Evolutionary conservation across 53 echinoderm and acorn worm genomes (phyloP).

Genomic region (Stichopus horrens): DNA sequence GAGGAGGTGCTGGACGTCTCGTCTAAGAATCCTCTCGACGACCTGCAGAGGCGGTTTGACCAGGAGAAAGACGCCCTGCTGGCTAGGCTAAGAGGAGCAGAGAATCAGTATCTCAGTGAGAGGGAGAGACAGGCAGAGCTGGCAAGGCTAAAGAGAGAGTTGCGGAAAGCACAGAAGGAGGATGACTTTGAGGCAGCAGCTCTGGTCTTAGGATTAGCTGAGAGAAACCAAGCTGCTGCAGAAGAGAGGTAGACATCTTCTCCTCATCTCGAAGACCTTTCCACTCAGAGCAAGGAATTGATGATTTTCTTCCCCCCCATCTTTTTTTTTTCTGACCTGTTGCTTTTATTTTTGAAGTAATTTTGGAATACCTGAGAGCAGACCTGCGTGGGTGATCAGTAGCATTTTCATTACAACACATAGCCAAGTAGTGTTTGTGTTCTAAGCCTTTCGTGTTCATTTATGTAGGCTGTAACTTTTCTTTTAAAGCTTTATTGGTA

Average conservation of each 20-base stretch:
- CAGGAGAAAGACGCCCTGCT: slow-evolving; percentile 80
- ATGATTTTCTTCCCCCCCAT: too few relatives aligned
- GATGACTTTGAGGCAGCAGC: slow-evolving; percentile 85
- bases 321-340: too few relatives aligned
- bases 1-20: slow-evolving; percentile 37
- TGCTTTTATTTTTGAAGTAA: too few relatives aligned
- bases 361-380: too few relatives aligned
- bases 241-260: slow-evolving; percentile 65
- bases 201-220: slow-evolving; percentile 88
- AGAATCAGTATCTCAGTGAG: slow-evolving; percentile 85
- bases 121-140: slow-evolving; percentile 90
- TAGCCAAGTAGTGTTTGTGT: too few relatives aligned
- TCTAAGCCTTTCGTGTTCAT: too few relatives aligned
- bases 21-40: slow-evolving; percentile 56
- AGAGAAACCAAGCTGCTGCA: slow-evolving; percentile 81
- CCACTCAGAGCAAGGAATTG: too few relatives aligned
- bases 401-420: too few relatives aligned
- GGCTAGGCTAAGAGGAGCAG: slow-evolving; percentile 68
- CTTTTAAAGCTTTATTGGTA: too few relatives aligned
- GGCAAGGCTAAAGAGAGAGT: slow-evolving; percentile 80
- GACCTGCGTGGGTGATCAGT: too few relatives aligned
- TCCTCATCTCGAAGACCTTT: neutral
- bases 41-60: slow-evolving; percentile 84
- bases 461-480: too few relatives aligned
- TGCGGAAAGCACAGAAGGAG: slow-evolving; percentile 85